Conservation (phyloP, 1,140 invertebrate genomes). For the Drosophila albomicans region DNA sequence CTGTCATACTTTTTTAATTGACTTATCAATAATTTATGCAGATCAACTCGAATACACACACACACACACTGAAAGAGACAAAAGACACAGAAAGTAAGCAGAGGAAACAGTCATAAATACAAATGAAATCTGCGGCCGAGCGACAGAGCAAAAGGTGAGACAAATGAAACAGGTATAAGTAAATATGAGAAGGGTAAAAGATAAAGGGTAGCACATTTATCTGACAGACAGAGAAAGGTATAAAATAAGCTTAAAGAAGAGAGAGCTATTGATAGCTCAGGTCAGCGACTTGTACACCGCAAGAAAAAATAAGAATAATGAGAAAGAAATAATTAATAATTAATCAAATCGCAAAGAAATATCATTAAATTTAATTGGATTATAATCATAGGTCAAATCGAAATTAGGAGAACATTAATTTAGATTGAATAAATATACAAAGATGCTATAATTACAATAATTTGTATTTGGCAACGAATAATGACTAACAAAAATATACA, state of each 20-base stretch:
- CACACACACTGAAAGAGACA: constrained; percentile 29
- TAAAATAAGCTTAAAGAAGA: constrained; percentile 20
- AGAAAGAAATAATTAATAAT: neutral
- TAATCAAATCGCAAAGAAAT: neutral
- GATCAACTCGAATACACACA: constrained; percentile 22
- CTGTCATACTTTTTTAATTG: constrained; percentile 84
- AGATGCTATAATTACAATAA: no score
- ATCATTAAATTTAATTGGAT: neutral
- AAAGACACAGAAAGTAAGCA: neutral
- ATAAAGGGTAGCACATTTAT: no score
- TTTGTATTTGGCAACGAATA: neutral
- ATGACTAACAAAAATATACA: neutral
- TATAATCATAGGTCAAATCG: neutral
- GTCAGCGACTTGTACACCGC: constrained; percentile 45
- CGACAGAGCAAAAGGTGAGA: constrained; percentile 22
- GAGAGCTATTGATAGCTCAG: constrained; percentile 29
- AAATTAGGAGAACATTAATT: neutral
- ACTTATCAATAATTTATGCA: constrained; percentile 84
- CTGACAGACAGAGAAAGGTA: neutral
- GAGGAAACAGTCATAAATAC: constrained; percentile 69
- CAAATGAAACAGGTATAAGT: constrained; percentile 1
- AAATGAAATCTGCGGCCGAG: constrained; percentile 61
- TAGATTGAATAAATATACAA: neutral
- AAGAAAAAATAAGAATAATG: neutral
- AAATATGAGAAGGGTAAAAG: neutral